These are phyloP conservation scores for Ariolimax columbianus DNA, from an alignment of 2,888 invertebrate genomes.

Conservation along the genomic window DNA sequence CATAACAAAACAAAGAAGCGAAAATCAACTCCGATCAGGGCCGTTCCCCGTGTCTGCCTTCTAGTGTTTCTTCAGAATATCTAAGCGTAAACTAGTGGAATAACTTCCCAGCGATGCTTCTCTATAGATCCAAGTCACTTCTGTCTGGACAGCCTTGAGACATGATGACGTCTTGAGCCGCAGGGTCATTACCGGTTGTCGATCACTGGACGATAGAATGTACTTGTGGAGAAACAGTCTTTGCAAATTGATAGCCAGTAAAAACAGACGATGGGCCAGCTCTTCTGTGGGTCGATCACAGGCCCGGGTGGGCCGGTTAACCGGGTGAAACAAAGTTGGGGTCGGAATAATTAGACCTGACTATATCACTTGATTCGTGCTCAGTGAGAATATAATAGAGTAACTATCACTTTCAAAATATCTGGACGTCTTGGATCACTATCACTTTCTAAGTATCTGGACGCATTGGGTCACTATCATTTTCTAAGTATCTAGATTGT, in stretches of 20 bases:
- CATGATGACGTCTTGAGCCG: constrained; percentile 39
- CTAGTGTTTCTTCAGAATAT: neutral
- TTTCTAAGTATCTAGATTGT: no score
- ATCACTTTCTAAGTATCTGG: no score
- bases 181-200: constrained; percentile 49
- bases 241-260: constrained; percentile 49
- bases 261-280: constrained; percentile 44
- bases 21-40: neutral
- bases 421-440: no score
- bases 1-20: neutral
- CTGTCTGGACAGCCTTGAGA: constrained; percentile 17
- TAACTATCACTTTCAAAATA: no score
- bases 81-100: neutral
- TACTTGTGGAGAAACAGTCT: constrained; percentile 34
- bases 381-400: no score
- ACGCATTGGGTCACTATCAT: no score
- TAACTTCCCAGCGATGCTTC: neutral
- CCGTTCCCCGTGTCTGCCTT: no score
- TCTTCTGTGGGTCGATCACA: constrained; percentile 19
- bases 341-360: neutral
- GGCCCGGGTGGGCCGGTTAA: neutral
- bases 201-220: constrained; percentile 41
- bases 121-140: constrained; percentile 8
- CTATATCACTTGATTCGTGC: no score
- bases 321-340: neutral